These are phyloP conservation scores for Protodeltote pygarga DNA, from an alignment of 2,888 invertebrate species.

Conservation along the genomic window DNA sequence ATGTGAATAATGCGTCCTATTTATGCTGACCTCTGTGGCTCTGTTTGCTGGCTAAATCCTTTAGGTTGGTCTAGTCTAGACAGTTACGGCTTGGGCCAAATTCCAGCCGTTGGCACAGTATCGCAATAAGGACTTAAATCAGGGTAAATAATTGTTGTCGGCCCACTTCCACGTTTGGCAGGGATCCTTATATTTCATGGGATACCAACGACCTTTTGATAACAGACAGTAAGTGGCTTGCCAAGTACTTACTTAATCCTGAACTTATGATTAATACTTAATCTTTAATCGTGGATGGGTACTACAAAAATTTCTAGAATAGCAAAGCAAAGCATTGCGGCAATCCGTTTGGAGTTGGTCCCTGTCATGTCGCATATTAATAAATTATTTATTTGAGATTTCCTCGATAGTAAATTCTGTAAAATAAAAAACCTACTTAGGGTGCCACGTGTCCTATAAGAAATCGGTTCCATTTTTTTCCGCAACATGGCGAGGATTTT, in stretches of 20 bases:
- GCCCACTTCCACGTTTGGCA: conserved; percentile 46
- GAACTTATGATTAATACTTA: not conserved
- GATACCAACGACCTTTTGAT: conserved; percentile 9
- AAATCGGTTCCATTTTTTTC: too few relatives aligned
- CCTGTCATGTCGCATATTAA: too few relatives aligned
- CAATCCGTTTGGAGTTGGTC: too few relatives aligned
- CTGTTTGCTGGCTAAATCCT: conserved; percentile 8
- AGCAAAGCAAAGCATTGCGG: too few relatives aligned
- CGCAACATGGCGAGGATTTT: too few relatives aligned
- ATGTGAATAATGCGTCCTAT: not conserved
- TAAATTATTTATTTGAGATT: too few relatives aligned
- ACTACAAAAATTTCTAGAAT: too few relatives aligned
- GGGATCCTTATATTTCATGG: conserved; percentile 23
- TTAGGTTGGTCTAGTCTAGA: conserved; percentile 23
- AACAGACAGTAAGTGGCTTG: conserved; percentile 4
- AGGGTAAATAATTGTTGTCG: conserved; percentile 37
- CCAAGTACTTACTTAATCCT: conserved; percentile 15
- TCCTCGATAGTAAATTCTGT: too few relatives aligned
- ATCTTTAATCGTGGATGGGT: too few relatives aligned
- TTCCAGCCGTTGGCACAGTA: conserved; percentile 44
- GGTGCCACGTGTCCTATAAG: too few relatives aligned
- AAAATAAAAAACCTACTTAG: too few relatives aligned
- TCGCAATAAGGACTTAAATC: conserved; percentile 43
- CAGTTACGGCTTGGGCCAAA: conserved; percentile 39
- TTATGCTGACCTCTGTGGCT: conserved; percentile 6